These are phyloP conservation scores for Drosophila gaucha DNA, from an alignment of 2,888 invertebrate species.

Conservation along the genomic window DNA sequence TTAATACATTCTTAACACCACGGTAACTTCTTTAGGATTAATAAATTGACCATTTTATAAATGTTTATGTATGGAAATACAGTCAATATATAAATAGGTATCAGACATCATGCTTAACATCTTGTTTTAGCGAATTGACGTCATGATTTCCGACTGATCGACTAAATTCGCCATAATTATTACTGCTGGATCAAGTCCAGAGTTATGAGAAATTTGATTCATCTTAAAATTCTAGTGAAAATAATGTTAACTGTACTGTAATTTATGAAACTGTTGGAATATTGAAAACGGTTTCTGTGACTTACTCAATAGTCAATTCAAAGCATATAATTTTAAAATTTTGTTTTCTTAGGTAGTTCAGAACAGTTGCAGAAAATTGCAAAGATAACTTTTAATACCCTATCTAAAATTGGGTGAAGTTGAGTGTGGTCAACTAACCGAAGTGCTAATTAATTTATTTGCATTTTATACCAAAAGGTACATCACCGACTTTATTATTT, in stretches of 20 bases:
- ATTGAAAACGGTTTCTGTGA: neutral
- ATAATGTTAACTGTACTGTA: neutral
- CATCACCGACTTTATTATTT: neutral
- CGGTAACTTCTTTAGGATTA: too few species aligned
- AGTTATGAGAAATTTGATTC: constrained; percentile 21
- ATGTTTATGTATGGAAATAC: neutral
- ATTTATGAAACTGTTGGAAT: neutral
- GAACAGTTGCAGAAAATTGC: neutral
- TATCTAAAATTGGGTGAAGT: neutral
- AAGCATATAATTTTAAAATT: neutral
- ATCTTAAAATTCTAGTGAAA: constrained; percentile 8
- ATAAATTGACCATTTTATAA: too few species aligned
- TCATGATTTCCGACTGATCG: constrained; percentile 2
- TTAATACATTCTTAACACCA: too few species aligned
- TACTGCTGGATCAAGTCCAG: neutral
- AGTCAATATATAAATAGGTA: neutral
- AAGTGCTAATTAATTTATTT: constrained; percentile 18
- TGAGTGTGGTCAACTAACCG: neutral
- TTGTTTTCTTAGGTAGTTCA: neutral
- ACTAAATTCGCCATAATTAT: constrained; percentile 3
- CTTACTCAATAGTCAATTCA: neutral
- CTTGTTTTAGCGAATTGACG: neutral
- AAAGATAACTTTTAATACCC: neutral
- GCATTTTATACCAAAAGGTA: neutral
- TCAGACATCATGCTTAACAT: neutral